These are phyloP conservation scores for Leptopilina myrica DNA, from an alignment of 2,888 invertebrate species.

Conservation along the genomic window DNA sequence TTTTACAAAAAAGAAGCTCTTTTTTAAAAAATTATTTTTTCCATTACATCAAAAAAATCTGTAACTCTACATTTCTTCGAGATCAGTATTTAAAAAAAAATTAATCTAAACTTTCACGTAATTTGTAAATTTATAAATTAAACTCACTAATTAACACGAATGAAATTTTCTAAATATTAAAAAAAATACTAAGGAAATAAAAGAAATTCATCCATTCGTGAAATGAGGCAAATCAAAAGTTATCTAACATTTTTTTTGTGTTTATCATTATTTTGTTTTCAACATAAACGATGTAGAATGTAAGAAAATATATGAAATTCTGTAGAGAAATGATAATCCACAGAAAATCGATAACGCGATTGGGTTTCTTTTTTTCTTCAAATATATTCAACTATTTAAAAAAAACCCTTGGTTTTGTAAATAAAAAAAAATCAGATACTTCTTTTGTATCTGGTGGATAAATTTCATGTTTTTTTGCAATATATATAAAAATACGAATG, in stretches of 20 bases:
- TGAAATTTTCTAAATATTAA: slow-evolving; percentile 1
- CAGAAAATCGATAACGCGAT: slow-evolving; percentile 12
- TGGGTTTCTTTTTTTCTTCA: not conserved
- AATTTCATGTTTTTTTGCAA: slow-evolving; percentile 7
- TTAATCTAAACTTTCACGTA: not conserved
- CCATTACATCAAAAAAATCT: not conserved
- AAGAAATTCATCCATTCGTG: no score
- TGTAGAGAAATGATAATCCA: slow-evolving; percentile 14
- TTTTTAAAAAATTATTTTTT: no score
- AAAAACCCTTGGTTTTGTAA: not conserved
- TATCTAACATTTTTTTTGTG: not conserved
- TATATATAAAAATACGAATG: slow-evolving; percentile 41
- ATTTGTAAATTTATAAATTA: slow-evolving; percentile 8
- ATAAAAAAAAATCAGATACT: slow-evolving; percentile 1
- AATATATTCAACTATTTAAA: slow-evolving; percentile 38
- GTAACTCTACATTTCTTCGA: slow-evolving; percentile 9
- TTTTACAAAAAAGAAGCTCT: not conserved
- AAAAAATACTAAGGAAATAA: no score
- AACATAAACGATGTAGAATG: slow-evolving; percentile 28
- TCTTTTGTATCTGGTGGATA: not conserved
- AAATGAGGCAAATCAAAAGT: no score
- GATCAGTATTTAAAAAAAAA: not conserved
- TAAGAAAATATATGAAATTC: slow-evolving; percentile 30
- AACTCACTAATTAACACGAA: not conserved
- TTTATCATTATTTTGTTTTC: not conserved